These are phyloP conservation scores for Tenthredo livida DNA, from an alignment of 2,888 invertebrate species.

Conservation along the genomic window DNA sequence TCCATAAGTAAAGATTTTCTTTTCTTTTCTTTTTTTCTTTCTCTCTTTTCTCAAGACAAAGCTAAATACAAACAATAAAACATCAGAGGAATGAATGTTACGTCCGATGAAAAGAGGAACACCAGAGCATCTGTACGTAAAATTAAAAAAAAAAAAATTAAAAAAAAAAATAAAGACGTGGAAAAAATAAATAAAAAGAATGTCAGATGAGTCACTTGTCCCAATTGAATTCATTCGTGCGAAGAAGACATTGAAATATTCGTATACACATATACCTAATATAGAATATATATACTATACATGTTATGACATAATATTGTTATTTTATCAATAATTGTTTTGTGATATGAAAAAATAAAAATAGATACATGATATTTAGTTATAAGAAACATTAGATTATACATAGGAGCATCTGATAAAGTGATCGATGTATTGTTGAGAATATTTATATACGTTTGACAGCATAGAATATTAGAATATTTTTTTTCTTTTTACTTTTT, in stretches of 20 bases:
- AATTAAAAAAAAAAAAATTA: background rate
- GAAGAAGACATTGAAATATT: constrained; percentile 3
- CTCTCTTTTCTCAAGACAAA: background rate
- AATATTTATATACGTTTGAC: background rate
- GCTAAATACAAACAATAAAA: constrained; percentile 36
- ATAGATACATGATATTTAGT: background rate
- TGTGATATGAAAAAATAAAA: background rate
- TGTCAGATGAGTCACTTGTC: constrained; percentile 29
- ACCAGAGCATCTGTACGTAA: background rate
- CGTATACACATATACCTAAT: background rate
- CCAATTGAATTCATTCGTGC: constrained; percentile 41
- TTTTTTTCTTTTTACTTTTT: background rate
- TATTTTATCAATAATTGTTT: background rate
- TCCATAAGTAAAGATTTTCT: background rate
- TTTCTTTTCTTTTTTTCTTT: too few relatives aligned
- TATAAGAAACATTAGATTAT: background rate
- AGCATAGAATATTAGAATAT: background rate
- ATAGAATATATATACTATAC: background rate
- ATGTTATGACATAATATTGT: constrained; percentile 11
- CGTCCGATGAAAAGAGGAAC: background rate
- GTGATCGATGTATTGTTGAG: background rate
- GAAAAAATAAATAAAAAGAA: background rate
- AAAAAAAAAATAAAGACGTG: background rate
- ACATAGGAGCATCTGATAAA: background rate
- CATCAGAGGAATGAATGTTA: constrained; percentile 25